These are phyloP conservation scores for Neodiprion lecontei DNA, from an alignment of 1,140 invertebrate species.

Conservation along the genomic window DNA sequence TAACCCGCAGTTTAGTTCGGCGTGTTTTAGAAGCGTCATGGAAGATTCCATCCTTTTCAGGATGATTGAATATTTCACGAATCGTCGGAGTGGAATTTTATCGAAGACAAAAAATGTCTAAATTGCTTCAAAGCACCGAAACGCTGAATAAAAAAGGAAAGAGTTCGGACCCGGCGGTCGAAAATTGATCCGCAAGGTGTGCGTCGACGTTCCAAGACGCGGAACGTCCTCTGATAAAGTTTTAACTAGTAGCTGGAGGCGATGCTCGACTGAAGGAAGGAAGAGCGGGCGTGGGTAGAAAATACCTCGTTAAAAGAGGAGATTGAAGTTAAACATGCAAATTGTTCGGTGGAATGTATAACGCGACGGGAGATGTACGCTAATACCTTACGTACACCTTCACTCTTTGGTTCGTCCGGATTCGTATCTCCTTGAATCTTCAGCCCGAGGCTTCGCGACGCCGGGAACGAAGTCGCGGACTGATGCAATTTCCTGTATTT, in stretches of 20 bases:
- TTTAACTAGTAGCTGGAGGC: slow-evolving; percentile 23
- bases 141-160: too few relatives aligned
- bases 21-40: too few relatives aligned
- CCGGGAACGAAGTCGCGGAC: not conserved
- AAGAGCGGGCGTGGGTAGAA: not conserved
- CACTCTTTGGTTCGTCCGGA: not conserved
- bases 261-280: not conserved
- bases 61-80: too few relatives aligned
- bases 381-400: not conserved
- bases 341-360: slow-evolving; percentile 31
- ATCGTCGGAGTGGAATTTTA: too few relatives aligned
- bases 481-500: not conserved
- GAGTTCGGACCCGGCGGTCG: not conserved
- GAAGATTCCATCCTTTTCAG: too few relatives aligned
- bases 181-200: not conserved
- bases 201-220: not conserved
- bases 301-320: slow-evolving; percentile 7
- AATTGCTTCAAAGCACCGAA: too few relatives aligned
- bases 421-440: not conserved
- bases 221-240: slow-evolving; percentile 27
- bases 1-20: too few relatives aligned
- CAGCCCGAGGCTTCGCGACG: not conserved
- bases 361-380: not conserved
- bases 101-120: too few relatives aligned
- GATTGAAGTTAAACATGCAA: slow-evolving; percentile 36